Base-by-base conservation (phyloP, 1,140 invertebrate species). In the Drosophila punjabiensis region DNA sequence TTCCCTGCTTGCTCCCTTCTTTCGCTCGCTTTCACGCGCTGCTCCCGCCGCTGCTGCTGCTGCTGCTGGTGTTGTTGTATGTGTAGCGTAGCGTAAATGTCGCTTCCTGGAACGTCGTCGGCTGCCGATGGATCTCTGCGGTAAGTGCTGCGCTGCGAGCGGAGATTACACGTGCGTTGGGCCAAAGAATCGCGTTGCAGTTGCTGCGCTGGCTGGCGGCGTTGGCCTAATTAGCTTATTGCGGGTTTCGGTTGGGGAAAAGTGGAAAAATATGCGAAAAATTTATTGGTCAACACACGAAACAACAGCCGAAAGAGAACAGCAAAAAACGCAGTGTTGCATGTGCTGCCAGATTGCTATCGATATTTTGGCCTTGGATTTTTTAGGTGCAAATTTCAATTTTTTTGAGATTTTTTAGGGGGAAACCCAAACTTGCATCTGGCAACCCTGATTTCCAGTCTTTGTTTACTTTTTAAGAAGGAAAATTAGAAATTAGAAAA, bases 231-330 rank as follows among this genome's bases (percentile, higher is more conserved):
- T 58, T 39, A 35, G 84, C 71, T 62, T 74, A 66, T 73, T 45
- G 48, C 58, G 53, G 48, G 80, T 87, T 20, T 58, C 66, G 76
- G 62, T 80, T 83, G 82, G 80, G 87, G 77, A 83, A 78, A 80
- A 77, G 73, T 75, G 20, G 66, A 70, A 84, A 80, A 77, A 84
- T 84, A 85, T 78, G 76, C 77, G 84, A 87, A 88, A 87, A 87
- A 82, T 83, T 83, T 88, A 86, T 87, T 87, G 84, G 84, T 87
- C 84, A 87, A 88, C 84, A 88, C 82, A 87, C 84, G 84, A 81
- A 86, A 86, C 82, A 79, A 70, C 82, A 86, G 83, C 82, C 79
- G 82, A 82, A 87, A 88, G 83, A 77, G 75, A 80, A 67, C 70
- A 71, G 70, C 61, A 88, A 68, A 80, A 65, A 82, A 85, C 74